Base-by-base conservation (phyloP, 1,140 invertebrate genomes). In the Venustaconcha ellipsiformis region DNA sequence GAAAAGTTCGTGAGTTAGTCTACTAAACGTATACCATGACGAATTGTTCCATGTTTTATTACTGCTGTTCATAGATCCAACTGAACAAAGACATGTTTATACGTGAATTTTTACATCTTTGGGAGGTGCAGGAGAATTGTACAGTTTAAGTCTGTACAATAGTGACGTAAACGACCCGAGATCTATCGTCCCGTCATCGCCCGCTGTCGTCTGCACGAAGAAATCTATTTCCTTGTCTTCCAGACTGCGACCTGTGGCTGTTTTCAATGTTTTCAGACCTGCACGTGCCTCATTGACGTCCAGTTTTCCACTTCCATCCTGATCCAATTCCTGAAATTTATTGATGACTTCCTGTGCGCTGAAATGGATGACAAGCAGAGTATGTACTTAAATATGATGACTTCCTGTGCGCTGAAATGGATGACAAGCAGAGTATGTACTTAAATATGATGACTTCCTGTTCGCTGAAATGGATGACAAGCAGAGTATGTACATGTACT, bases 151-250 rank as follows among this genome's bases (percentile, higher is more conserved):
- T 14, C 86, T 75, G 48, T 81, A 83, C 37, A 88, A 64, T 6
- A 88, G 62, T 66, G 82, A 86, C n/a, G 82, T 83, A 69, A 88
- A 88, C 58, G 83, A 81, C 20, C 83, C 83, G 26, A 88, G 70
- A 71, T 88, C 85, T 17, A 88, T 85, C 30, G 80, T 65, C 0
- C 83, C 83, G 60, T 84, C 79, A 15, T 86, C 84, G 18, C 81
- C 83, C 2, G 78, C 81, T 11, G 84, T 80, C 14, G 84, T 86
- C 62, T 86, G 82, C 57, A 88, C 59, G 75, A 88, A 88, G 68
- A 88, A 86, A 26, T 87, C 86, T 14, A 88, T 82, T 78, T 88
- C 87, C 62, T 83, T 84, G 55, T 85, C 83, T 63, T 84, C 80
- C 30, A 88, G 74, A 30, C 79, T 74, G 62, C 85, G 72, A n/a